phyloP scores from a whole-genome alignment of 2,888 invertebrate species.

The Mesopsocus fuscifrons region DNA sequence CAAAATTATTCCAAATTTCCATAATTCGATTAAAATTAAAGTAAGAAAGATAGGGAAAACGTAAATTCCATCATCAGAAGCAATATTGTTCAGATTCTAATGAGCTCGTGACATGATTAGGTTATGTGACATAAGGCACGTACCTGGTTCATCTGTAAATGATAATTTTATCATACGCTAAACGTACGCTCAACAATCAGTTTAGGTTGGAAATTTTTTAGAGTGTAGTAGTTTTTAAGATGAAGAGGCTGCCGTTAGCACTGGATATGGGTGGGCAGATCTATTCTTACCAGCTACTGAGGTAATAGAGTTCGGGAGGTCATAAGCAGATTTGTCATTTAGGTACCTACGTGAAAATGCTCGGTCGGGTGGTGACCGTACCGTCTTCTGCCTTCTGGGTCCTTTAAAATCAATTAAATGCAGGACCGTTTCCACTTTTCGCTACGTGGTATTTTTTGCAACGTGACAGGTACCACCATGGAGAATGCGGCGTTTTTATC shows the following conservation, averaged over 20 bases:
- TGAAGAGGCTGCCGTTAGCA: no score
- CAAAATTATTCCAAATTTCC: constrained; percentile 8
- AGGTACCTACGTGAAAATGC: constrained; percentile 3
- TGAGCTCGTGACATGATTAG: constrained; percentile 10
- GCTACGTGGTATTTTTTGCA: no score
- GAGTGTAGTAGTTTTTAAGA: no score
- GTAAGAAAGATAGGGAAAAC: background rate
- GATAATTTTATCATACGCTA: no score
- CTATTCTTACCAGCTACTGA: background rate
- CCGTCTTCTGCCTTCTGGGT: no score
- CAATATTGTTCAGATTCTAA: constrained; percentile 10
- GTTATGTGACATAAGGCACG: constrained; percentile 5
- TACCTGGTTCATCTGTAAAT: background rate
- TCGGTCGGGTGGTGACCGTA: background rate
- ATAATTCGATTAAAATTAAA: constrained; percentile 10
- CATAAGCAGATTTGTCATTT: constrained; percentile 6
- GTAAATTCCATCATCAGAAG: constrained; percentile 5
- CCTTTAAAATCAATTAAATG: no score
- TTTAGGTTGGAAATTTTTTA: no score
- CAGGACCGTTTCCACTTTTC: no score
- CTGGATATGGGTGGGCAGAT: no score
- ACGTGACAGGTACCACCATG: no score
- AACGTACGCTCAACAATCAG: no score
- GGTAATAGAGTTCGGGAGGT: background rate
- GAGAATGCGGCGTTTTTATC: no score